phyloP scores from a whole-genome alignment of 1,140 invertebrate species.

The Trigoniulus corallinus region DNA sequence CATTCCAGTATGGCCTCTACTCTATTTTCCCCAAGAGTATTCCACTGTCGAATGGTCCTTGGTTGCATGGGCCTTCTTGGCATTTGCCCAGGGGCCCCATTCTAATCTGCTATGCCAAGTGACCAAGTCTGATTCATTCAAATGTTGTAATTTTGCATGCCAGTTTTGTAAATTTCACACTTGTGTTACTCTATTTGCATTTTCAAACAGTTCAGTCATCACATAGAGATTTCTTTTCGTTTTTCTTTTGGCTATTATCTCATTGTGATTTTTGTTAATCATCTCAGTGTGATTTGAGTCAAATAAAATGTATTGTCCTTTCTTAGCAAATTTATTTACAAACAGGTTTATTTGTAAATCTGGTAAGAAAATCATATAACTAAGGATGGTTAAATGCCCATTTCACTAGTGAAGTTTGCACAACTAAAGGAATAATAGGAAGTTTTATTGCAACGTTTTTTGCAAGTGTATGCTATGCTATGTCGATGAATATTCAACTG shows the following conservation, averaged over 20 bases:
- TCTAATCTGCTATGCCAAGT: too few species aligned
- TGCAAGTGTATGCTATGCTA: too few species aligned
- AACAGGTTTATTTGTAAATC: not conserved
- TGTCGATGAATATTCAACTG: too few species aligned
- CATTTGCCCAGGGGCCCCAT: too few species aligned
- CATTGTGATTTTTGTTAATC: not conserved
- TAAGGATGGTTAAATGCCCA: not conserved
- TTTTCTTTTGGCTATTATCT: not conserved
- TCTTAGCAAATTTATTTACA: not conserved
- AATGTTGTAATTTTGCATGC: not conserved
- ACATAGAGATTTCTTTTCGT: not conserved
- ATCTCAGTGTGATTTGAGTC: not conserved
- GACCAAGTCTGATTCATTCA: not conserved
- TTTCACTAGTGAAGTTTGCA: not conserved
- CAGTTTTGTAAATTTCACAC: not conserved
- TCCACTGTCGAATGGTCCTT: too few species aligned
- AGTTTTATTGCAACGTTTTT: too few species aligned
- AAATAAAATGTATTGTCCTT: not conserved
- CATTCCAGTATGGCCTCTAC: too few species aligned
- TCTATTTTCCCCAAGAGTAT: too few species aligned
- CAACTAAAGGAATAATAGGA: too few species aligned
- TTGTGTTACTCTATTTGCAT: not conserved
- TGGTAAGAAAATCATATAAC: not conserved
- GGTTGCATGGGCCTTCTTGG: too few species aligned
- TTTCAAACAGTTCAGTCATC: not conserved